Evolutionary conservation across 1,140 invertebrate species (phyloP), one percentile per base, ranked within the genome.

Genomic region (Anastrepha obliqua): DNA sequence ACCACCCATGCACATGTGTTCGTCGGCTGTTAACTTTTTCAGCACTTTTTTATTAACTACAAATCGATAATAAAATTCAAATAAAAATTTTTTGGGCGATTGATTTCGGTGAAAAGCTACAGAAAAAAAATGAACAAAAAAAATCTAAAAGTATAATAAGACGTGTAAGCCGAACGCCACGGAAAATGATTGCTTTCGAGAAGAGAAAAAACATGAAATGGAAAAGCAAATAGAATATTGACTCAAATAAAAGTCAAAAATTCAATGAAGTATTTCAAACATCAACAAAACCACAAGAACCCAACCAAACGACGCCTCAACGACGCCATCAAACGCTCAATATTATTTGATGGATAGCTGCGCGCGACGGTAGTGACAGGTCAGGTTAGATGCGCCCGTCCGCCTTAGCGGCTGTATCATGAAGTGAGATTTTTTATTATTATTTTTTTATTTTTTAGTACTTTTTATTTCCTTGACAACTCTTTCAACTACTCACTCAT

Each of bases 351-450:
- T 81, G 74, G 47, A 81, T 81, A 81, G 55, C 74, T 55, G 74
- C 51, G 74, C 42, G 74, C n/a, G 74, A 81, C 74, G 74, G 74
- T 81, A 81, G 74, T 81, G 74, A 81, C 74, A 81, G 74, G 74
- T 81, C 74, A n/a, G 17, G 42, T 81, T 81, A 81, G 74, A 81
- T 81, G 55, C 74, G 74, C 74, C 47, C 74, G 74, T 47, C 74
- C n/a, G n/a, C n/a, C 29, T 20, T n/a, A n/a, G 47, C 44, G 47
- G 51, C n/a, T 9, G 74, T 39, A 74, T 29, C 42, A 81, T 2
- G 74, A 67, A 67, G 29, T 39, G 15, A 4, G 60, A 62, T 13
- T 29, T 29, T 29, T 29, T 29, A 29, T 29, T 29, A 29, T 29
- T 29, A 0, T 29, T 29, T 29, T 29, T 29, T 29, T 29, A 0